Percentiles rank a stretch among this genome's conserved stretches.
Conservation (phyloP, 1,140 invertebrate species). For the Pseudoatta argentina region DNA sequence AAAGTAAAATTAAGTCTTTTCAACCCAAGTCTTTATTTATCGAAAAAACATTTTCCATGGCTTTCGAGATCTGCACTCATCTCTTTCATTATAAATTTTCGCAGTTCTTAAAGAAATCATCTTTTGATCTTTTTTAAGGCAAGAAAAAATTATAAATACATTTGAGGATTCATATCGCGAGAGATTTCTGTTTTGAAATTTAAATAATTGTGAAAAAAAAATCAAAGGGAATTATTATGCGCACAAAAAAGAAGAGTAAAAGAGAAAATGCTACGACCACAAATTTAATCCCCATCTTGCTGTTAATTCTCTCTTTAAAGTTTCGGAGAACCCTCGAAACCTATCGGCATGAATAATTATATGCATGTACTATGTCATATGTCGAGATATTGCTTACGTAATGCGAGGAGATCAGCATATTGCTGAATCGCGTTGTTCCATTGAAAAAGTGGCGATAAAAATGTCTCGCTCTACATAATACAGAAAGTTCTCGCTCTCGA, state of each 20-base stretch:
- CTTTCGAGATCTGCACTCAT: not conserved
- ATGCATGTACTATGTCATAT: not conserved
- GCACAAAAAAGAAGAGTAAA: not conserved
- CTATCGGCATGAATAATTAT: slow-evolving; percentile 44
- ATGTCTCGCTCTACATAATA: not conserved
- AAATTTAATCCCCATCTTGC: not conserved
- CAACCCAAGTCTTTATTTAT: not conserved
- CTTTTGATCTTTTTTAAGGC: not conserved
- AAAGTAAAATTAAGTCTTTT: slow-evolving; percentile 1
- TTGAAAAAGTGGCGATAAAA: slow-evolving; percentile 19
- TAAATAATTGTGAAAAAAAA: slow-evolving; percentile 34
- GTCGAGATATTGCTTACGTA: slow-evolving; percentile 28
- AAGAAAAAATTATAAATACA: not conserved
- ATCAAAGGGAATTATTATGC: slow-evolving; percentile 4
- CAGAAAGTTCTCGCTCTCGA: not conserved
- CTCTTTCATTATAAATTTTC: not conserved
- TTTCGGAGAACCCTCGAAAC: slow-evolving; percentile 34
- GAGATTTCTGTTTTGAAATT: slow-evolving; percentile 32
- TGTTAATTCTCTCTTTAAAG: not conserved
- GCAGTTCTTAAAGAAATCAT: not conserved
- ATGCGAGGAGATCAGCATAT: slow-evolving; percentile 21
- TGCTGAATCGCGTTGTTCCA: slow-evolving; percentile 24
- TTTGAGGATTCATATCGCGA: not conserved
- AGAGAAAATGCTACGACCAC: not conserved
- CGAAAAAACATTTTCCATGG: not conserved